These are phyloP conservation scores for Cladorhizidae sp. DNA, from an alignment of 37 sponge, comb jelly and placozoan genomes.

Conservation along the genomic window DNA sequence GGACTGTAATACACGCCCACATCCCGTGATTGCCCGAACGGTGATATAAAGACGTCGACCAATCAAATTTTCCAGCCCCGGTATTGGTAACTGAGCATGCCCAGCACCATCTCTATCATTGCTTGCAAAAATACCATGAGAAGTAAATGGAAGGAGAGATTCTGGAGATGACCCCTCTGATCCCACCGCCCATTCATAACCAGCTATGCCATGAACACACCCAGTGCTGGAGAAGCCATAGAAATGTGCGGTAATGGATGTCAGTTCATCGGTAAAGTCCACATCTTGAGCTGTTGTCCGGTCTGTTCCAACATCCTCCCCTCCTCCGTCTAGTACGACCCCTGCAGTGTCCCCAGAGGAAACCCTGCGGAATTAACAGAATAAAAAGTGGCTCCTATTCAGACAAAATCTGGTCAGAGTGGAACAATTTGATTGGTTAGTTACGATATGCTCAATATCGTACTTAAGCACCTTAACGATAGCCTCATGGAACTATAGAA, in stretches of 20 bases:
- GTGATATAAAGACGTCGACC: slow-evolving; percentile 46
- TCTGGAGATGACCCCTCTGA: slow-evolving; percentile 20
- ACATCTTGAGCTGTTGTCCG: too few relatives aligned
- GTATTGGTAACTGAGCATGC: slow-evolving; percentile 47
- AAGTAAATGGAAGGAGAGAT: slow-evolving; percentile 56
- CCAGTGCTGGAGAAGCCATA: slow-evolving; percentile 57
- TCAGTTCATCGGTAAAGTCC: slow-evolving; percentile 70
- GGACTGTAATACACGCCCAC: slow-evolving; percentile 54
- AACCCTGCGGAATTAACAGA: slow-evolving; percentile 66
- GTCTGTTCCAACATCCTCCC: slow-evolving; percentile 45
- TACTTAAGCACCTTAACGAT: too few relatives aligned
- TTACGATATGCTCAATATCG: too few relatives aligned
- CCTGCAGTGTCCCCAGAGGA: slow-evolving; percentile 55
- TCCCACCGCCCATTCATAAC: slow-evolving; percentile 79
- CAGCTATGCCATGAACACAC: slow-evolving; percentile 75
- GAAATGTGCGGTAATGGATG: slow-evolving; percentile 65
- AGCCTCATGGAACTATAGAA: too few relatives aligned
- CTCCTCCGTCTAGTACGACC: slow-evolving; percentile 67
- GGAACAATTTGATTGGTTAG: too few relatives aligned
- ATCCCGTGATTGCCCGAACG: slow-evolving; percentile 67
- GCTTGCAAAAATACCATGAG: slow-evolving; percentile 49
- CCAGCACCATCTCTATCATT: slow-evolving; percentile 33
- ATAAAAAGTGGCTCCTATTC: too few relatives aligned
- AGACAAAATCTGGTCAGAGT: too few relatives aligned
- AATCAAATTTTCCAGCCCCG: slow-evolving; percentile 23